Evolutionary conservation across 2,113 vertebrate genomes (phyloP).

Genomic region (Crotalus tigris): DNA sequence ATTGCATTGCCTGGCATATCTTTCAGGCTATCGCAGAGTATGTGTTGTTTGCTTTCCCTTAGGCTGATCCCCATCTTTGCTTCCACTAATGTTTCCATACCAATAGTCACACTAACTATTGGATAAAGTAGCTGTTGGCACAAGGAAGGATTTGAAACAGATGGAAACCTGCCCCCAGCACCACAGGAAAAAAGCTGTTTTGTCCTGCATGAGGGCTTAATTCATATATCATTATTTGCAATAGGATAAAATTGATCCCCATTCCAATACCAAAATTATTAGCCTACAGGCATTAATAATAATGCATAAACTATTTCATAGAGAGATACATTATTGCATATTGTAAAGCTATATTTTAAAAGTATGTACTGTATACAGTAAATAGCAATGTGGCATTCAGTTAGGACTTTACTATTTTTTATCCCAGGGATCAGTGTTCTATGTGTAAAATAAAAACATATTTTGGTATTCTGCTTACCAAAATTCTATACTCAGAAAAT

Average conservation of each 20-base stretch:
- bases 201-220: background rate
- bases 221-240: background rate
- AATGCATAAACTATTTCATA: background rate
- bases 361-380: background rate
- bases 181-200: slow-evolving; percentile 11
- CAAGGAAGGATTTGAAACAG: background rate
- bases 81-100: background rate
- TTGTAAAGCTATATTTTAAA: background rate
- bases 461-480: background rate
- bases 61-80: background rate
- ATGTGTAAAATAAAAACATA: background rate
- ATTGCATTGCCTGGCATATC: slow-evolving; percentile 22
- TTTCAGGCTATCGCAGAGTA: background rate
- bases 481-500: background rate
- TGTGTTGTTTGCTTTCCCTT: background rate
- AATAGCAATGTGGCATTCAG: background rate
- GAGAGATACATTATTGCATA: background rate
- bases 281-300: background rate
- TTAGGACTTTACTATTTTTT: slow-evolving; percentile 25
- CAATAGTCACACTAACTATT: background rate
- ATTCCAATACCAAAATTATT: background rate
- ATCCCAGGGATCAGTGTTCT: background rate
- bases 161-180: slow-evolving; percentile 1
- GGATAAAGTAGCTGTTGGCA: background rate
- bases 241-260: background rate